Conservation (phyloP, 2,113 vertebrate genomes). For the Vimba vimba region DNA sequence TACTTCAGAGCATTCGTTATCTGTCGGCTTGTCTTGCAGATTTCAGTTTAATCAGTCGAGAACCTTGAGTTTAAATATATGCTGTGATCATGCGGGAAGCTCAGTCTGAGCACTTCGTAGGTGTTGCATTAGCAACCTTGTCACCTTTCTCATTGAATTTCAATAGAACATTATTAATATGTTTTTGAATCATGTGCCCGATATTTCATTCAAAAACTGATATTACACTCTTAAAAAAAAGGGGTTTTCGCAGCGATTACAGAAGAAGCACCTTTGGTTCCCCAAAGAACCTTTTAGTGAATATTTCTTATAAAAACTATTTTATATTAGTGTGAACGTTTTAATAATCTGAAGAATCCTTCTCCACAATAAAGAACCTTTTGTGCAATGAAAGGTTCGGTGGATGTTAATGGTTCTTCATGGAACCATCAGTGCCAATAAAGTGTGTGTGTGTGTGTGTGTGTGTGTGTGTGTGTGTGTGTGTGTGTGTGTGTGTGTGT, state of each 20-base stretch:
- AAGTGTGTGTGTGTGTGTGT: too few relatives aligned
- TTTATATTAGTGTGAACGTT: too few relatives aligned
- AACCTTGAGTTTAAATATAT: conserved; percentile 30
- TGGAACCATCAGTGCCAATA: too few relatives aligned
- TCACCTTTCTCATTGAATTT: neutral
- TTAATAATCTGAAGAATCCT: too few relatives aligned
- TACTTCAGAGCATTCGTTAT: conserved; percentile 36
- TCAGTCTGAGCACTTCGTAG: conserved; percentile 15
- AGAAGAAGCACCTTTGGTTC: too few relatives aligned
- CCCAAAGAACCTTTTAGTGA: too few relatives aligned
- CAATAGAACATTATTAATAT: conserved; percentile 9
- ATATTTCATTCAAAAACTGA: neutral
- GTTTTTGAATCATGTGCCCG: neutral
- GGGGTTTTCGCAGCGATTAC: too few relatives aligned
- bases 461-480: too few relatives aligned
- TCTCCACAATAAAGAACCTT: too few relatives aligned
- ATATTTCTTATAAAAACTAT: fast-evolving
- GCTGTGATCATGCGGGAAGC: neutral
- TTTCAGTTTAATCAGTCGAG: conserved; percentile 42
- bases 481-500: too few relatives aligned
- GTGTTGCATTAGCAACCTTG: conserved; percentile 32
- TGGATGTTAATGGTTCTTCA: too few relatives aligned
- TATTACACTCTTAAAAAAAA: neutral
- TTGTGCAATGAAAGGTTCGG: too few relatives aligned
- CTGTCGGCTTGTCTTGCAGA: conserved; percentile 28